Evolutionary conservation across 2,888 invertebrate species (phyloP), one percentile per base, ranked within the genome.

Genomic region (Melipona bicolor): DNA sequence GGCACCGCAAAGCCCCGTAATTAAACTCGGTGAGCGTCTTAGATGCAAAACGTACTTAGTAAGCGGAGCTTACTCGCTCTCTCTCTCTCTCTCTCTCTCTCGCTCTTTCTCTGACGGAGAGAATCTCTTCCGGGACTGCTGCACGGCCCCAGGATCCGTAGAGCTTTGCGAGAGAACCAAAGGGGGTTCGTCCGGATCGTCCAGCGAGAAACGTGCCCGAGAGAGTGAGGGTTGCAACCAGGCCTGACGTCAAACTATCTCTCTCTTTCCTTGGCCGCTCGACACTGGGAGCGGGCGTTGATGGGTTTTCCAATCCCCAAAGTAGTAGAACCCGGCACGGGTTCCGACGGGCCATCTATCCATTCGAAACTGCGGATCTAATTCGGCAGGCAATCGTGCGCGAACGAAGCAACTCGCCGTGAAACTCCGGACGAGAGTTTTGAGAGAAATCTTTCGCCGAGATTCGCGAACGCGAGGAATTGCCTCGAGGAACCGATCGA

Each of bases 41-140:
- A 94, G 93, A 94, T 93, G 93, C 93, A 92, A 93, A 94, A 93
- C 92, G 92, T 92, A 94, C 91, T 93, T 93, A 91, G 91, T 91
- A 91, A 91, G 90, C 91, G 87, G 91, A 91, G 92, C 92, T 92
- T 92, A 90, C 91, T 88, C 90, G 72, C 74, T 83, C 77, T 56
- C 70, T 62, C 88, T 69, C 62, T 69, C 79, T 59, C 84, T n/a
- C 56, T 56, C 56, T 4, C n/a, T 56, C 11, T n/a, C n/a, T 11
- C n/a, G n/a, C n/a, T n/a, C n/a, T n/a, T n/a, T n/a, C 21, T 32
- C 62, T 32, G 52, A 21, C 24, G 32, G 27, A 17, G 27, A 17
- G 72, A 64, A 62, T 79, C 81, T 88, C 77, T 87, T 84, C 79
- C 78, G 43, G 65, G 77, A 69, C 72, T 77, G 54, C 80, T 65